Evolutionary conservation across 2,797 vertebrate species (phyloP).

Genomic region (Jordanella pulchra): DNA sequence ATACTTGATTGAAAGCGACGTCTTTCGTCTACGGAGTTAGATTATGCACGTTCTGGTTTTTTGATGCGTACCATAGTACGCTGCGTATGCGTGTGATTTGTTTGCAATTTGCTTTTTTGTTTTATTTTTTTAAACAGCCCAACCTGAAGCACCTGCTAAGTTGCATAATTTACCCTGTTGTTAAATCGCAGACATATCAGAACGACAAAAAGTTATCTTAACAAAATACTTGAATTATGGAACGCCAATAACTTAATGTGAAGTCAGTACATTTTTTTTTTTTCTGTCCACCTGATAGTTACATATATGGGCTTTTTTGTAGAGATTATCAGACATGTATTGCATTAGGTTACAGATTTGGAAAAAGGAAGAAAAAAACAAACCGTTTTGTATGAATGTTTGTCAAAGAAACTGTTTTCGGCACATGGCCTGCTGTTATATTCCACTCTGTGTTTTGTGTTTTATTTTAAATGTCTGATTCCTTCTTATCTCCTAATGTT

Average conservation of each 20-base stretch:
- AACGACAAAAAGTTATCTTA: slow-evolving; percentile 81
- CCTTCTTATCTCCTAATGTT: slow-evolving; percentile 91
- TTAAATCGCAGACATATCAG: slow-evolving; percentile 82
- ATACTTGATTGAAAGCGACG: slow-evolving; percentile 71
- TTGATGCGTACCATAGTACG: slow-evolving; percentile 61
- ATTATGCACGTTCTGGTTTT: slow-evolving; percentile 86
- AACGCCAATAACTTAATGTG: slow-evolving; percentile 95
- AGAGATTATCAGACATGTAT: slow-evolving; percentile 67
- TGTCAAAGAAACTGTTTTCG: slow-evolving; percentile 62
- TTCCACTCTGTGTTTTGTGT: slow-evolving; percentile 81
- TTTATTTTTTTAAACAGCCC: slow-evolving; percentile 51
- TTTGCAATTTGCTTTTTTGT: slow-evolving; percentile 50
- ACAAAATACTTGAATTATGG: slow-evolving; percentile 96
- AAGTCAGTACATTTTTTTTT: slow-evolving; percentile 78
- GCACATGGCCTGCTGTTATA: slow-evolving; percentile 70
- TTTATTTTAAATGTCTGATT: slow-evolving; percentile 79
- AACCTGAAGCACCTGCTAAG: slow-evolving; percentile 60
- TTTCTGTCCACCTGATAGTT: slow-evolving; percentile 68
- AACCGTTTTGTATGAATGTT: slow-evolving; percentile 71
- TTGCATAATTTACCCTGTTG: slow-evolving; percentile 76
- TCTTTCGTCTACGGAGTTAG: slow-evolving; percentile 74
- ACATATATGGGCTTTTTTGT: slow-evolving; percentile 81
- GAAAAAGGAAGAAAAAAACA: slow-evolving; percentile 57
- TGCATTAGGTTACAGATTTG: slow-evolving; percentile 67
- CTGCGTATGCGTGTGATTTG: slow-evolving; percentile 59